These are phyloP conservation scores for Poeciliopsis gracilis DNA, from an alignment of 2,797 vertebrate genomes.

Conservation along the genomic window DNA sequence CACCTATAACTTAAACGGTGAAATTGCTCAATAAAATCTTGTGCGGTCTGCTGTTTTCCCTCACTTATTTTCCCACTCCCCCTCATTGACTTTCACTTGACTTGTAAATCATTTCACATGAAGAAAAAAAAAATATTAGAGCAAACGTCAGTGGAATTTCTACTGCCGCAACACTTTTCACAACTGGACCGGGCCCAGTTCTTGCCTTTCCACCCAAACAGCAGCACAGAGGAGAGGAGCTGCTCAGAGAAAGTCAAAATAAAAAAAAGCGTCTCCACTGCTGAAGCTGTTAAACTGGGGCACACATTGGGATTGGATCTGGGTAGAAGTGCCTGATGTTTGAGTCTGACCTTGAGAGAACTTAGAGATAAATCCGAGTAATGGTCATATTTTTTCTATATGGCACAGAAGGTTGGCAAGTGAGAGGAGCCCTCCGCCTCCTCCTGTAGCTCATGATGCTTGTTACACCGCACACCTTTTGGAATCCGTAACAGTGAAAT, in stretches of 20 bases:
- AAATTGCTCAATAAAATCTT: background rate
- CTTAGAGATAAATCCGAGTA: slow-evolving; percentile 10
- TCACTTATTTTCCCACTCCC: background rate
- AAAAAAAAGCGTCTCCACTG: background rate
- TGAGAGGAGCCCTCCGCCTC: slow-evolving; percentile 3
- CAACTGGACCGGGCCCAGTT: background rate
- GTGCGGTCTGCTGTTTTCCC: background rate
- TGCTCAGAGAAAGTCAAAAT: background rate
- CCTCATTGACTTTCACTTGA: background rate
- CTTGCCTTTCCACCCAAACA: slow-evolving; percentile 8
- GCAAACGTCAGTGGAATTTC: slow-evolving; percentile 19
- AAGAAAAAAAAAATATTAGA: slow-evolving; percentile 19
- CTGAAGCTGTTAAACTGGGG: background rate
- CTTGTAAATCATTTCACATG: slow-evolving; percentile 32
- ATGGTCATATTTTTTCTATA: slow-evolving; percentile 44
- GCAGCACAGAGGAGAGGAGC: background rate
- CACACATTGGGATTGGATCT: background rate
- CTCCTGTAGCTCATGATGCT: slow-evolving; percentile 19
- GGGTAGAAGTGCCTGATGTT: background rate
- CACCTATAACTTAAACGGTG: background rate
- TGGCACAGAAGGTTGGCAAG: slow-evolving; percentile 17
- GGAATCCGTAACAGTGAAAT: slow-evolving; percentile 51
- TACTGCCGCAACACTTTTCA: slow-evolving; percentile 16
- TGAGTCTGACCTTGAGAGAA: slow-evolving; percentile 35
- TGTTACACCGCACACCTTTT: slow-evolving; percentile 52